These are phyloP conservation scores for Eupsittula cactorum DNA, from an alignment of 2,113 vertebrate genomes.

Conservation along the genomic window DNA sequence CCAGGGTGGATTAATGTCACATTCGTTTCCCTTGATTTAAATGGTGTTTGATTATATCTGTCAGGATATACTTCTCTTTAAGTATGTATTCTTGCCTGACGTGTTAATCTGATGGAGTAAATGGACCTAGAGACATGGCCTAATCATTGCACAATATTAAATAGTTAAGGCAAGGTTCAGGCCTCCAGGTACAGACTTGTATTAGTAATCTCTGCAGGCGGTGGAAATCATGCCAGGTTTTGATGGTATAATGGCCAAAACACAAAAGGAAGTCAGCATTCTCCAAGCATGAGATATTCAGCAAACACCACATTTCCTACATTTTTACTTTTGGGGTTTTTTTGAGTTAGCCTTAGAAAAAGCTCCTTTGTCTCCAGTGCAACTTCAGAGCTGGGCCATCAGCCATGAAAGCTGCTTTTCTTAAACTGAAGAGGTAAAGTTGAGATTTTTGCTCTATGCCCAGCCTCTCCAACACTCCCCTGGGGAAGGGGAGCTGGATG, in stretches of 20 bases:
- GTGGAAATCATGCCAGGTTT: neutral
- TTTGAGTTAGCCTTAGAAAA: neutral
- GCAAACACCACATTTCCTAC: neutral
- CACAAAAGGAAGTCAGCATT: neutral
- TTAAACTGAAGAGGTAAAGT: neutral
- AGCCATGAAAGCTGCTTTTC: neutral
- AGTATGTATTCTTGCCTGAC: conserved; percentile 37
- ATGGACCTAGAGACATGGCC: conserved; percentile 43
- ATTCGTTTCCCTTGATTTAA: conserved; percentile 52
- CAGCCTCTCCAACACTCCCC: neutral
- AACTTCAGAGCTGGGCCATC: neutral
- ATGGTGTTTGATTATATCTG: conserved; percentile 56
- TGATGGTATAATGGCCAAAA: conserved; percentile 15
- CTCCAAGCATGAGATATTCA: neutral
- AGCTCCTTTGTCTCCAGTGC: neutral
- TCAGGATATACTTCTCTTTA: conserved; percentile 50
- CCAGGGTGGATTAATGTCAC: conserved; percentile 61
- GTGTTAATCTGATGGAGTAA: conserved; percentile 66
- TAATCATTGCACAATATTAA: conserved; percentile 50
- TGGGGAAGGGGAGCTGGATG: neutral
- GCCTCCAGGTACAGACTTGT: conserved; percentile 29
- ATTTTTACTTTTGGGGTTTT: neutral
- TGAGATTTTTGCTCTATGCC: neutral
- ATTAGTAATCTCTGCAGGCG: neutral
- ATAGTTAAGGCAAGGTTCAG: conserved; percentile 50